These are phyloP conservation scores for Corticium candelabrum DNA, from an alignment of 37 sponge, comb jelly and placozoan species.

Conservation along the genomic window DNA sequence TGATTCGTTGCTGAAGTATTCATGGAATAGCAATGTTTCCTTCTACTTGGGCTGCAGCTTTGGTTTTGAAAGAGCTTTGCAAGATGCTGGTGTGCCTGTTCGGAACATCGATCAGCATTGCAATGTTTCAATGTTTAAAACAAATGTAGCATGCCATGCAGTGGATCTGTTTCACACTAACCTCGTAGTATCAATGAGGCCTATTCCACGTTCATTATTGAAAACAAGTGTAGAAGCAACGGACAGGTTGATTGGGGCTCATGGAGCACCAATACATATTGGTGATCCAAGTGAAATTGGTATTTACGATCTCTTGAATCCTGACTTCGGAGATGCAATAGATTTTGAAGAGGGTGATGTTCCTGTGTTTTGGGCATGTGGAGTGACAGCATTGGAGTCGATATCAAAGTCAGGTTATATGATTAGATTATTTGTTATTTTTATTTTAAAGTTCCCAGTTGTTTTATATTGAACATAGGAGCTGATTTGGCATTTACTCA, in stretches of 20 bases:
- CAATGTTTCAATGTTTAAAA: constrained; percentile 51
- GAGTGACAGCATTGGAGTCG: constrained; percentile 53
- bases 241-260: constrained; percentile 17
- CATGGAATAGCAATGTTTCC: constrained; percentile 56
- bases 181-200: constrained; percentile 65
- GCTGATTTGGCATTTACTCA: constrained; percentile 61
- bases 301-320: constrained; percentile 23
- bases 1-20: constrained; percentile 23
- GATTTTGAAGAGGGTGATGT: constrained; percentile 40
- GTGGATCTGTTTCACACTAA: constrained; percentile 32
- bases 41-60: constrained; percentile 90
- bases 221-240: constrained; percentile 17
- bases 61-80: constrained; percentile 58
- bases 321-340: constrained; percentile 26
- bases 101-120: constrained; percentile 21
- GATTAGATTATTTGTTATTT: background rate
- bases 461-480: no score
- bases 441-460: background rate
- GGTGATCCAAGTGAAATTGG: constrained; percentile 80
- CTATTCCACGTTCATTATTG: constrained; percentile 7
- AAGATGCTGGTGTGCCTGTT: constrained; percentile 26
- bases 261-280: constrained; percentile 88
- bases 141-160: constrained; percentile 34
- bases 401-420: constrained; percentile 21
- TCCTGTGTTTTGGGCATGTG: constrained; percentile 94